phyloP scores from a whole-genome alignment of 1,140 invertebrate species.

The Glossosoma conforme region DNA sequence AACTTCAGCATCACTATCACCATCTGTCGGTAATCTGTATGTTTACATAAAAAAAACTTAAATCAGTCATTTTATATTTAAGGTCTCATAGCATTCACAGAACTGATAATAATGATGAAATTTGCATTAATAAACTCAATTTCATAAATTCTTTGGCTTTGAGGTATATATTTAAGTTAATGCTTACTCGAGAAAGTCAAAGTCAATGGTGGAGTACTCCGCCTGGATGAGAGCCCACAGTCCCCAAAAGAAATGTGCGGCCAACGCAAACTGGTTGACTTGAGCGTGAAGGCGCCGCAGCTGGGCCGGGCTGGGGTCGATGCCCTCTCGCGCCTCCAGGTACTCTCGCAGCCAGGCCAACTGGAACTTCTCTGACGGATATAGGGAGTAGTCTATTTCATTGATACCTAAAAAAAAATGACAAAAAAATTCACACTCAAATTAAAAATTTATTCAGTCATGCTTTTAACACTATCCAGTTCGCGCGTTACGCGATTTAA shows the following conservation, averaged over 20 bases:
- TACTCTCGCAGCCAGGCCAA: slow-evolving; percentile 76
- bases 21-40: too few species aligned
- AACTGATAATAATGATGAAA: slow-evolving; percentile 3
- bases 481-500: too few species aligned
- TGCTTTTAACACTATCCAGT: too few species aligned
- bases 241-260: slow-evolving; percentile 88
- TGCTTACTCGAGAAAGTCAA: slow-evolving; percentile 86
- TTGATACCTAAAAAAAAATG: slow-evolving; percentile 57
- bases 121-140: slow-evolving; percentile 10
- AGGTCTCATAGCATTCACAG: too few species aligned
- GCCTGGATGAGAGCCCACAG: slow-evolving; percentile 91
- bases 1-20: too few species aligned
- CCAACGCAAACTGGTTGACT: slow-evolving; percentile 75
- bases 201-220: slow-evolving; percentile 86
- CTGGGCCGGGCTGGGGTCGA: slow-evolving; percentile 49
- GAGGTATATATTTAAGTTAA: too few species aligned
- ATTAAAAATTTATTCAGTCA: too few species aligned
- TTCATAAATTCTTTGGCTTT: slow-evolving; percentile 1
- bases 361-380: slow-evolving; percentile 78
- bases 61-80: too few species aligned
- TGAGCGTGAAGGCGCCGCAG: slow-evolving; percentile 69
- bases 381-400: slow-evolving; percentile 71
- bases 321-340: slow-evolving; percentile 57
- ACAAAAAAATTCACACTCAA: slow-evolving; percentile 11
- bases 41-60: too few species aligned